phyloP scores from a whole-genome alignment of 2,888 invertebrate species.

The Tenthredo notha region DNA sequence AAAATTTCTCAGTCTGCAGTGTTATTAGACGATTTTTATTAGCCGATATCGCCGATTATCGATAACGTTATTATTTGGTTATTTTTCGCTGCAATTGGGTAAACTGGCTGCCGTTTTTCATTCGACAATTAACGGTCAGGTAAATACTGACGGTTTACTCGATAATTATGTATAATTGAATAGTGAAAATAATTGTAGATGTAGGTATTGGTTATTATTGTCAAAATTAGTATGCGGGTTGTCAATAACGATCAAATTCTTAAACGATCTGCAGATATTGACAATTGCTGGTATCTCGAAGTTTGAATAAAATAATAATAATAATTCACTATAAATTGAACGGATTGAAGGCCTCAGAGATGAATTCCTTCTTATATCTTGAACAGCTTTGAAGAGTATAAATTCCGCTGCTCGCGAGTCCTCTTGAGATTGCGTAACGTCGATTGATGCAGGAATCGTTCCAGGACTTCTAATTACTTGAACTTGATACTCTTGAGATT shows the following conservation, averaged over 20 bases:
- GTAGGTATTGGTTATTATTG: constrained; percentile 17
- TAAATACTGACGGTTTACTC: neutral
- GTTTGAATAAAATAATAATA: neutral
- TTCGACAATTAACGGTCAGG: neutral
- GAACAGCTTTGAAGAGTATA: neutral
- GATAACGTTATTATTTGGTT: neutral
- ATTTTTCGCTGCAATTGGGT: neutral
- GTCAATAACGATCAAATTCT: neutral
- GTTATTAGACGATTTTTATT: neutral
- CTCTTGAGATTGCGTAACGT: constrained; percentile 38
- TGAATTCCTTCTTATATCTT: neutral
- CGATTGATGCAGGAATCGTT: neutral
- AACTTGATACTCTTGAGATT: constrained; percentile 72
- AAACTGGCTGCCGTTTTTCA: neutral
- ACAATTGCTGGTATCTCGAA: neutral
- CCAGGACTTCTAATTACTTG: constrained; percentile 64
- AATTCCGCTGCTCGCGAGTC: constrained; percentile 17
- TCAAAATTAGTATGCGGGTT: constrained; percentile 6
- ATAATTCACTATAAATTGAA: neutral
- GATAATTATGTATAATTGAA: neutral
- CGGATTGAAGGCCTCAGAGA: neutral
- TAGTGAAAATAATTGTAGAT: neutral
- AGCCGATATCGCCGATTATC: neutral
- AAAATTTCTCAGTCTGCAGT: neutral
- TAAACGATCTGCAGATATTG: neutral